Conservation (phyloP, 2,888 invertebrate genomes). For the Dynastes tityus region DNA sequence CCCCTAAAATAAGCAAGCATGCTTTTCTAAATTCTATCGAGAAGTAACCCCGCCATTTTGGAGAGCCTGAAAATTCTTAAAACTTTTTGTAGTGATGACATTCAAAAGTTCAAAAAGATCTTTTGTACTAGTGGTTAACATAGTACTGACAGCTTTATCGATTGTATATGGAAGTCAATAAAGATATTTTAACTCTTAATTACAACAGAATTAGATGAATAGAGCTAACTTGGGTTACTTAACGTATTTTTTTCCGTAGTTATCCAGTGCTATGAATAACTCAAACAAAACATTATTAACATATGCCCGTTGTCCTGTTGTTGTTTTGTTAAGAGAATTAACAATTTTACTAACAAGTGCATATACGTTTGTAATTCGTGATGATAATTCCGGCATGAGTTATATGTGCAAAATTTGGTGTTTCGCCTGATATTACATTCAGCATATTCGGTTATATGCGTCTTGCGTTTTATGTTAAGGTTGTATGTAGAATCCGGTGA, state of each 20-base stretch:
- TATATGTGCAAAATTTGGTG: slow-evolving; percentile 15
- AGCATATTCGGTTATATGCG: neutral
- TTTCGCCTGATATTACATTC: neutral
- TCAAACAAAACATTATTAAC: slow-evolving; percentile 6
- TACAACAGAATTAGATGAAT: too few relatives aligned
- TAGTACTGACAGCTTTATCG: too few relatives aligned
- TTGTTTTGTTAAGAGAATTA: slow-evolving; percentile 33
- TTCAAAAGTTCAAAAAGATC: too few relatives aligned
- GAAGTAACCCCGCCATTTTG: too few relatives aligned
- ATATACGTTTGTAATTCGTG: slow-evolving; percentile 19
- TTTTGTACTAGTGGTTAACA: too few relatives aligned
- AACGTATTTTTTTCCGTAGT: neutral
- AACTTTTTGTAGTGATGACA: too few relatives aligned
- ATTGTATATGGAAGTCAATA: too few relatives aligned
- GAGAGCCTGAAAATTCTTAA: too few relatives aligned
- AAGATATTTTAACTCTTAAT: too few relatives aligned
- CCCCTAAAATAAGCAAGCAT: too few relatives aligned
- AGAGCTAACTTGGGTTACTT: too few relatives aligned
- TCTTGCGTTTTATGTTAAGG: neutral
- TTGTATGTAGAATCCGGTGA: neutral
- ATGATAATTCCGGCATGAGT: slow-evolving; percentile 25
- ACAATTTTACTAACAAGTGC: slow-evolving; percentile 33
- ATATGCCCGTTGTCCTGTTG: slow-evolving; percentile 20
- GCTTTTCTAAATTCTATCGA: too few relatives aligned
- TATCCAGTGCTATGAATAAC: neutral